Evolutionary conservation across 2,888 invertebrate genomes (phyloP).

Genomic region (Nomada ferruginata): DNA sequence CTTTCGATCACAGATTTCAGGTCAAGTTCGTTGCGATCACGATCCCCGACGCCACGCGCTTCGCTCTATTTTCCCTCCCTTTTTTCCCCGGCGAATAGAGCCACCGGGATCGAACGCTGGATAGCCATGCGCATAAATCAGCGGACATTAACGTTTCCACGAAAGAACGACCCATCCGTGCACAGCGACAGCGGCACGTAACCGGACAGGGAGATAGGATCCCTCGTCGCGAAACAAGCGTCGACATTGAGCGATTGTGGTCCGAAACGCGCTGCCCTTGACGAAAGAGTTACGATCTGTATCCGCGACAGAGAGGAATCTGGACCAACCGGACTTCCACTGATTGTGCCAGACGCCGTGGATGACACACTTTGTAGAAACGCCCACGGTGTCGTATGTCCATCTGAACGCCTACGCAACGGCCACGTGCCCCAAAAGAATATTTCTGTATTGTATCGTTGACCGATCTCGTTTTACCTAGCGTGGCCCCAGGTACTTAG

Average conservation of each 20-base stretch:
- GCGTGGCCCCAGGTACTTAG: not conserved
- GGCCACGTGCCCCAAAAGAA: conserved; percentile 52
- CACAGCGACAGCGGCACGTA: not conserved
- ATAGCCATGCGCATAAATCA: not conserved
- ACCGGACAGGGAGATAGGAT: too few species aligned
- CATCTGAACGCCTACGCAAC: conserved; percentile 61
- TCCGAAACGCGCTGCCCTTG: conserved; percentile 59
- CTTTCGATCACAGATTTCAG: not conserved
- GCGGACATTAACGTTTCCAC: not conserved
- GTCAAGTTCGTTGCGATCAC: conserved; percentile 2
- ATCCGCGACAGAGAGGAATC: conserved; percentile 62
- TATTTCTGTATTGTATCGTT: conserved; percentile 26
- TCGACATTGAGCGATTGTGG: conserved; percentile 55
- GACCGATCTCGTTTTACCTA: conserved; percentile 14
- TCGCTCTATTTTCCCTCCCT: too few species aligned
- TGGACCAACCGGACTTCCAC: conserved; percentile 73
- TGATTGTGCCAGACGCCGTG: conserved; percentile 68
- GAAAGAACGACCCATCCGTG: not conserved
- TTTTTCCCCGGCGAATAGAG: not conserved
- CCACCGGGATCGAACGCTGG: not conserved
- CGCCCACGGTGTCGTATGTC: conserved; percentile 72
- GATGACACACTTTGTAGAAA: conserved; percentile 72
- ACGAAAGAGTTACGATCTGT: conserved; percentile 49
- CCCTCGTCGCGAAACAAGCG: conserved; percentile 15
- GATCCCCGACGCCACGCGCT: not conserved